phyloP scores from a whole-genome alignment of 2,113 vertebrate species.

The Muntiacus reevesi region DNA sequence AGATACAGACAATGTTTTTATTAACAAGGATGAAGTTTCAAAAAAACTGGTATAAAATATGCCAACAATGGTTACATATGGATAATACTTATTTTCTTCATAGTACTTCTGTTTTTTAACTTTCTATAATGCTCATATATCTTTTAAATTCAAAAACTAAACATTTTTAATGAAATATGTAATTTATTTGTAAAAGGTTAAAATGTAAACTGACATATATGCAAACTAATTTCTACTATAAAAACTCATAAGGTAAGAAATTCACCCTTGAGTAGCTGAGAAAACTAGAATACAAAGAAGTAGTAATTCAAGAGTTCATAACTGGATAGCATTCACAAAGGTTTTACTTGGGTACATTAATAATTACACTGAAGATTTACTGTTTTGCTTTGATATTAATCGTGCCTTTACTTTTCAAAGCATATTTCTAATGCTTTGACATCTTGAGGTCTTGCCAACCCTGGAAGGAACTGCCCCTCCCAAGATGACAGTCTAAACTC shows the following conservation, averaged over 20 bases:
- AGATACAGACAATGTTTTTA: conserved; percentile 19
- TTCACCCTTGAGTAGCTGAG: conserved; percentile 26
- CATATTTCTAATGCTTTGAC: conserved; percentile 12
- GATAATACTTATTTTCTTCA: conserved; percentile 19
- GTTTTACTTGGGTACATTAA: background rate
- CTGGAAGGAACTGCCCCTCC: background rate
- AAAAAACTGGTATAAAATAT: background rate
- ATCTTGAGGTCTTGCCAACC: background rate
- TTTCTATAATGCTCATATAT: conserved; percentile 3
- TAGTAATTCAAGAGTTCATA: background rate
- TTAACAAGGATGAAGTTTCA: conserved; percentile 16
- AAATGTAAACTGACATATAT: conserved; percentile 28
- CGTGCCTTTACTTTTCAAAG: background rate
- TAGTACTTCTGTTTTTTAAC: background rate
- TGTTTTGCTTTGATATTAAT: conserved; percentile 15
- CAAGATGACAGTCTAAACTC: background rate
- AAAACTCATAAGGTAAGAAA: background rate
- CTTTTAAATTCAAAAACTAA: conserved; percentile 22
- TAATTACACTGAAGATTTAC: conserved; percentile 21
- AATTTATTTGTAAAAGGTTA: conserved; percentile 3
- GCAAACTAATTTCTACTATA: background rate
- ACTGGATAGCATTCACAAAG: background rate
- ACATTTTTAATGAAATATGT: background rate
- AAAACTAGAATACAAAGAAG: conserved; percentile 23
- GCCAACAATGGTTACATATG: background rate